Evolutionary conservation across 1,140 invertebrate species (phyloP).

Genomic region (Zaprionus taronus): DNA sequence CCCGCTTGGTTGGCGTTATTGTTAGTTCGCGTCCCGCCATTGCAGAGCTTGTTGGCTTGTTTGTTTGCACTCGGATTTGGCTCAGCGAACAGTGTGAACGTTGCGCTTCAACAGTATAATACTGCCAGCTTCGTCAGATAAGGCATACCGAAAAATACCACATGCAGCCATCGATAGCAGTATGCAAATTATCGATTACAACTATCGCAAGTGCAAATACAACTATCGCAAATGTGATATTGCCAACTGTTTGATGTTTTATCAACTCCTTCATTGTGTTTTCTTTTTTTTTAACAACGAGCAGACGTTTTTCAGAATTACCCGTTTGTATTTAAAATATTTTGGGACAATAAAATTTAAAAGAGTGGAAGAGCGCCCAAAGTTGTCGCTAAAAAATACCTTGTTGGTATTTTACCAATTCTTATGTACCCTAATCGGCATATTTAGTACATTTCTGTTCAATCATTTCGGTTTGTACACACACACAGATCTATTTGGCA

Average conservation of each 20-base stretch:
- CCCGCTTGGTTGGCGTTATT: slow-evolving; percentile 60
- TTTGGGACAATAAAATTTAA: background rate
- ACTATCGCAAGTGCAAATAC: background rate
- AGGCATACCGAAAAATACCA: slow-evolving; percentile 7
- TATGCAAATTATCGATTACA: background rate
- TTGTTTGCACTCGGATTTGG: slow-evolving; percentile 27
- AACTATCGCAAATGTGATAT: background rate
- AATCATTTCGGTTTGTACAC: slow-evolving; percentile 23
- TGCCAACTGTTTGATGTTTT: background rate
- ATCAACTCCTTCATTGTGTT: background rate
- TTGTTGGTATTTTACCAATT: slow-evolving; percentile 3
- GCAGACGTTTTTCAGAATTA: background rate
- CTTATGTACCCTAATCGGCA: background rate
- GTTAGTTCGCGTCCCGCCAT: slow-evolving; percentile 51
- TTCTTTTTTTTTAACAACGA: background rate
- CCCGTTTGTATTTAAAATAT: background rate
- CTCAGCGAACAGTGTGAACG: background rate
- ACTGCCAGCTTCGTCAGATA: background rate
- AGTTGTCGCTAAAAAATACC: background rate
- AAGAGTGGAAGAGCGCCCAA: background rate
- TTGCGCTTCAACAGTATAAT: background rate
- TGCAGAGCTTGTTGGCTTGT: slow-evolving; percentile 42
- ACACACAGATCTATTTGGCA: slow-evolving; percentile 21
- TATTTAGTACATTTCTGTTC: slow-evolving; percentile 21
- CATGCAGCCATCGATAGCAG: background rate